Evolutionary conservation across 1,140 invertebrate genomes (phyloP).

Genomic region (Pomphorhynchus laevis): DNA sequence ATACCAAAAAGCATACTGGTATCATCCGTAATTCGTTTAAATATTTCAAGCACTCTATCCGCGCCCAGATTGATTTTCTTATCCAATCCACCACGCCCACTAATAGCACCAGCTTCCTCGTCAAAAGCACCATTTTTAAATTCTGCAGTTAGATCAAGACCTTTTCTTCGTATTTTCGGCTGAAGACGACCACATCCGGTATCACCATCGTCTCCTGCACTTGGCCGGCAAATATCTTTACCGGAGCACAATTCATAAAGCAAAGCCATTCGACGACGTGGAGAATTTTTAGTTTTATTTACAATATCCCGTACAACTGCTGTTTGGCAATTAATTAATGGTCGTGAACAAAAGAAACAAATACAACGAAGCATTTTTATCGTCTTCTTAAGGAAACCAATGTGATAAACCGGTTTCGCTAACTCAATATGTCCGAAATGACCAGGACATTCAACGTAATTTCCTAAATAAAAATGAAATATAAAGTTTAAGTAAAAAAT

Average conservation of each 20-base stretch:
- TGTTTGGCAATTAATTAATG: conserved; percentile 60
- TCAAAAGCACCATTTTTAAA: conserved; percentile 70
- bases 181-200: conserved; percentile 89
- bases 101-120: conserved; percentile 13
- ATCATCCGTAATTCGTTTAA: conserved; percentile 82
- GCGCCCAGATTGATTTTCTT: conserved; percentile 62
- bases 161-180: conserved; percentile 47
- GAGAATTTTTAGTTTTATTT: conserved; percentile 75
- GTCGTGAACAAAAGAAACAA: conserved; percentile 81
- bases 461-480: no score
- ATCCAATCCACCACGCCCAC: conserved; percentile 24
- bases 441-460: conserved; percentile 86
- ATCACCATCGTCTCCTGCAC: conserved; percentile 29
- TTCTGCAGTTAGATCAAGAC: conserved; percentile 61
- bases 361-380: conserved; percentile 81
- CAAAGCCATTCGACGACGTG: conserved; percentile 54
- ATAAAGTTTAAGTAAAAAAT: no score
- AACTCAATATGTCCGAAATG: conserved; percentile 98
- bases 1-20: conserved; percentile 73
- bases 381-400: conserved; percentile 79
- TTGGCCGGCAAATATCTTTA: conserved; percentile 46
- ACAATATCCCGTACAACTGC: conserved; percentile 88
- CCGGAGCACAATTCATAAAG: conserved; percentile 92
- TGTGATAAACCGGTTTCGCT: conserved; percentile 86
- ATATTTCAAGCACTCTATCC: conserved; percentile 69